Evolutionary conservation across 2,113 vertebrate species (phyloP).

Genomic region (Campylorhamphus procurvoides): DNA sequence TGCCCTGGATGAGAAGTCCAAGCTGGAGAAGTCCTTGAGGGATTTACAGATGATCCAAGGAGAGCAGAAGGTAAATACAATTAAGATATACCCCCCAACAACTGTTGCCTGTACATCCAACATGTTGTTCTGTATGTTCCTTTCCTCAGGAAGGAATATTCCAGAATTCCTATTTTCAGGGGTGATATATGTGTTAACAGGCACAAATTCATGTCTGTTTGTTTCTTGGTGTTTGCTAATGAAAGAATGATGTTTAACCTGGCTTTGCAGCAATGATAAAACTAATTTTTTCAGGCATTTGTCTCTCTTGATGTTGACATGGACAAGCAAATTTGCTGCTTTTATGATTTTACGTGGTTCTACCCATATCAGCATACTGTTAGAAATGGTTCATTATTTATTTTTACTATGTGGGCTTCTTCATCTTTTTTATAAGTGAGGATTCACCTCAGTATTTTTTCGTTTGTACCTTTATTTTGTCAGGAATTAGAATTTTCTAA

Average conservation of each 20-base stretch:
- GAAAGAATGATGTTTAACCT: background rate
- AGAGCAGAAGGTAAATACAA: constrained; percentile 79
- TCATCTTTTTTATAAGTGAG: background rate
- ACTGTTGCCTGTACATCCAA: background rate
- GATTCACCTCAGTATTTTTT: background rate
- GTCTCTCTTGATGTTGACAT: background rate
- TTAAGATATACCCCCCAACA: background rate
- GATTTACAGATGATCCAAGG: constrained; percentile 84
- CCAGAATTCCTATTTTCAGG: background rate
- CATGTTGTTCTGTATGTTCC: background rate
- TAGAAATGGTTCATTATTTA: background rate
- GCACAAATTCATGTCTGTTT: background rate
- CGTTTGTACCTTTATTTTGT: background rate
- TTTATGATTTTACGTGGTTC: background rate
- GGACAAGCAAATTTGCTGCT: background rate
- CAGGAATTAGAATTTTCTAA: background rate
- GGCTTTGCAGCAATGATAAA: background rate
- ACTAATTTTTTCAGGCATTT: background rate
- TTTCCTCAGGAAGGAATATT: background rate
- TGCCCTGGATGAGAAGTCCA: constrained; percentile 87
- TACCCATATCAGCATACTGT: background rate
- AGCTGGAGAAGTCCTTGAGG: constrained; percentile 83
- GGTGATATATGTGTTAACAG: background rate
- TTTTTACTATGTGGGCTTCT: background rate
- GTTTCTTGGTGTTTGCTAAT: background rate